A percentile compares a stretch with the other conserved stretches of the same genome.
Evolutionary conservation across 2,888 invertebrate genomes (phyloP).

Genomic region (Philhelius pedissequus): DNA sequence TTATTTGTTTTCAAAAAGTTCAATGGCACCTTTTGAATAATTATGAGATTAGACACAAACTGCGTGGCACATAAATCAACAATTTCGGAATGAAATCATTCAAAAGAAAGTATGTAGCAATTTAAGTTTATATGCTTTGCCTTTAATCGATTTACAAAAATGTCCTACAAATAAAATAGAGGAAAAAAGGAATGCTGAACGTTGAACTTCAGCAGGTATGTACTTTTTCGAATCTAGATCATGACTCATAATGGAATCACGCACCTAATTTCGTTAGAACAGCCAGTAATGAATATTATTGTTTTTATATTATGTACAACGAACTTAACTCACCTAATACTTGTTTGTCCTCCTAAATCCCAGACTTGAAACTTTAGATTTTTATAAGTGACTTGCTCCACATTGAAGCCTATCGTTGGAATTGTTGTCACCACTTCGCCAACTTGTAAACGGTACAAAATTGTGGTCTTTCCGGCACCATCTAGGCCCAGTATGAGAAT

Average conservation of each 20-base stretch:
- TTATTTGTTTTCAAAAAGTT: no score
- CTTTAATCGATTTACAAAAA: not conserved
- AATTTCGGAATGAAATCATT: not conserved
- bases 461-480: constrained; percentile 99
- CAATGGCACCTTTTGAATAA: no score
- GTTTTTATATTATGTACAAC: not conserved
- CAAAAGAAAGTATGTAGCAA: not conserved
- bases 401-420: constrained; percentile 99
- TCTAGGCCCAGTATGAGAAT: constrained; percentile 98
- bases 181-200: not conserved
- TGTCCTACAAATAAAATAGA: not conserved
- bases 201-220: not conserved
- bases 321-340: constrained; percentile 88
- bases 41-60: no score
- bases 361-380: constrained; percentile 99
- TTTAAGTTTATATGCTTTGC: not conserved
- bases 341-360: constrained; percentile 99
- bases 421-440: constrained; percentile 99
- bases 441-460: constrained; percentile 97
- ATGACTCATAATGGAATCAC: not conserved
- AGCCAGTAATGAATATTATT: not conserved
- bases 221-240: not conserved
- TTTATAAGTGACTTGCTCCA: constrained; percentile 99
- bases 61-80: no score
- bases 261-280: not conserved